Conservation (phyloP, 2,888 invertebrate species). For the Cyrtodaria siliqua region DNA sequence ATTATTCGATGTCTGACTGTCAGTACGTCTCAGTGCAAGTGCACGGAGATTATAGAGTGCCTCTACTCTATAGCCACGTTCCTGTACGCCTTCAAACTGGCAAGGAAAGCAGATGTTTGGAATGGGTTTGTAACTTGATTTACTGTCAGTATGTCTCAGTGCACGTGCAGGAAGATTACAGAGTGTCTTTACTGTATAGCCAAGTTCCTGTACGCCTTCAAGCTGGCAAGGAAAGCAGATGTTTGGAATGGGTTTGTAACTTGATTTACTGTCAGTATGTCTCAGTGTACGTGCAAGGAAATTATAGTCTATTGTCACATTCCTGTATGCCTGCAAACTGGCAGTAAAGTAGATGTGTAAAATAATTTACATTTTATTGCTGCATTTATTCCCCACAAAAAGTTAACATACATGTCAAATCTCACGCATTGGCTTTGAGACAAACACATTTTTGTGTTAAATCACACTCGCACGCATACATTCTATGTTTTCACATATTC, state of each 20-base stretch:
- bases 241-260: constrained; percentile 80
- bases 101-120: constrained; percentile 70
- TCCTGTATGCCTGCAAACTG: constrained; percentile 74
- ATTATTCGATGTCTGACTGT: constrained; percentile 72
- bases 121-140: constrained; percentile 77
- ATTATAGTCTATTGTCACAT: constrained; percentile 79
- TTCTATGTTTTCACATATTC: no score
- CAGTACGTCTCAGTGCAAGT: constrained; percentile 71
- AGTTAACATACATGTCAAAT: no score
- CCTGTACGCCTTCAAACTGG: constrained; percentile 72
- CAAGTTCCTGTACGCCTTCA: constrained; percentile 75
- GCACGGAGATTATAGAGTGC: constrained; percentile 78
- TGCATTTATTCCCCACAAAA: no score
- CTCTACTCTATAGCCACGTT: constrained; percentile 81
- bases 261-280: constrained; percentile 66
- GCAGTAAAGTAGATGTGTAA: no score
- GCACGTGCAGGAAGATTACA: constrained; percentile 74
- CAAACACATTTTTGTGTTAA: no score
- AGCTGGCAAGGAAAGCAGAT: no score
- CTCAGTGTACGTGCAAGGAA: constrained; percentile 75
- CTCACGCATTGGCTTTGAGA: no score
- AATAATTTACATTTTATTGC: constrained; percentile 82
- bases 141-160: constrained; percentile 67
- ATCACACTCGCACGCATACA: no score
- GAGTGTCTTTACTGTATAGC: constrained; percentile 82